Evolutionary conservation across 1,140 invertebrate genomes (phyloP).

Genomic region (Pachyrhynchus sulphureomaculatus): DNA sequence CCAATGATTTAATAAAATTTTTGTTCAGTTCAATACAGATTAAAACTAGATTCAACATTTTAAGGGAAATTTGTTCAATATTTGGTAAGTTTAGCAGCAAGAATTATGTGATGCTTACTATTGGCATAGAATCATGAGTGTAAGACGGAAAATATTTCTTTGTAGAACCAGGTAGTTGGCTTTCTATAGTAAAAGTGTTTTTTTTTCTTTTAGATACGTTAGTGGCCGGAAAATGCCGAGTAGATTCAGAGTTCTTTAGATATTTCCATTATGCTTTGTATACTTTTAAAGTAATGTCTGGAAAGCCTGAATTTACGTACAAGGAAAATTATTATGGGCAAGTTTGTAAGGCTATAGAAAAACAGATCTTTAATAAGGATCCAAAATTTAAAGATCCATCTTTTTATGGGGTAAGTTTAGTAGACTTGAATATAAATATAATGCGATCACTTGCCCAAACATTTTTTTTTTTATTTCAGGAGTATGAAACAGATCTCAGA

Average conservation of each 20-base stretch:
- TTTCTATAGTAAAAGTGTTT: too few species aligned
- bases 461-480: slow-evolving; percentile 21
- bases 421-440: not conserved
- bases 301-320: slow-evolving; percentile 5
- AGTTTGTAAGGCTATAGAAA: slow-evolving; percentile 24
- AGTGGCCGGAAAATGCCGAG: slow-evolving; percentile 27
- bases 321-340: slow-evolving; percentile 20
- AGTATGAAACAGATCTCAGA: slow-evolving; percentile 30
- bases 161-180: too few species aligned
- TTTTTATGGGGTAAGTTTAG: slow-evolving; percentile 23
- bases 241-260: slow-evolving; percentile 28
- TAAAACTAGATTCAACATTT: slow-evolving; percentile 27
- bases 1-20: slow-evolving; percentile 29
- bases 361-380: slow-evolving; percentile 29
- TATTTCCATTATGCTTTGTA: slow-evolving; percentile 27
- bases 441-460: not conserved
- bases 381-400: slow-evolving; percentile 9
- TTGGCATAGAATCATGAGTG: too few species aligned
- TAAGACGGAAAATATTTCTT: too few species aligned
- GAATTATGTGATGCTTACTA: too few species aligned
- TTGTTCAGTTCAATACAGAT: slow-evolving; percentile 25
- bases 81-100: slow-evolving; percentile 33
- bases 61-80: slow-evolving; percentile 31
- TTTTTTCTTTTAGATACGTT: slow-evolving; percentile 30
- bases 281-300: slow-evolving; percentile 30